phyloP scores from a whole-genome alignment of 2,888 invertebrate genomes.

The Torymus texanus region DNA sequence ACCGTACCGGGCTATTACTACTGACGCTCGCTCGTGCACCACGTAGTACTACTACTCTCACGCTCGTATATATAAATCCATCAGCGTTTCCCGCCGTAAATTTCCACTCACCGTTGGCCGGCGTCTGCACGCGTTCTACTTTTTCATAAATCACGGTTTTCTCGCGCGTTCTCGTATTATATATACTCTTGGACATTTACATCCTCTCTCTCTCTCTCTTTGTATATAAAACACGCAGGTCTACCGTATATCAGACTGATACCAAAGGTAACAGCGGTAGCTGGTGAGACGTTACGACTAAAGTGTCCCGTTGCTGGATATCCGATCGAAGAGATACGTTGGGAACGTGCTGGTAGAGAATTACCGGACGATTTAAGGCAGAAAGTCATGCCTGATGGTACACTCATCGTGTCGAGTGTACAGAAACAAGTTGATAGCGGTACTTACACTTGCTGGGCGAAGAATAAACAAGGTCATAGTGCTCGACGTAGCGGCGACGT shows the following conservation, averaged over 20 bases:
- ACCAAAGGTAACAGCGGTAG: constrained; percentile 88
- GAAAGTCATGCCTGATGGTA: constrained; percentile 84
- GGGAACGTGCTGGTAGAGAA: constrained; percentile 85
- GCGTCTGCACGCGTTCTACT: too few relatives aligned
- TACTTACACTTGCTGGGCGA: constrained; percentile 87
- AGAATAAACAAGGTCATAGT: constrained; percentile 86
- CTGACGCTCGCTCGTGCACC: too few relatives aligned
- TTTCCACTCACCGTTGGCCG: too few relatives aligned
- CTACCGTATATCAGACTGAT: constrained; percentile 87
- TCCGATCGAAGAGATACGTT: constrained; percentile 87
- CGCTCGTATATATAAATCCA: too few relatives aligned
- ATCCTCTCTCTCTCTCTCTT: background rate
- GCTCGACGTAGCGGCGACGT: constrained; percentile 85
- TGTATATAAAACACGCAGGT: constrained; percentile 76
- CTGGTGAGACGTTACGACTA: constrained; percentile 84
- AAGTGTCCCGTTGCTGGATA: constrained; percentile 90
- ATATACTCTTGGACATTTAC: too few relatives aligned
- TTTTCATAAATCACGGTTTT: too few relatives aligned
- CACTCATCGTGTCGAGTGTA: constrained; percentile 84
- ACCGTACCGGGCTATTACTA: too few relatives aligned
- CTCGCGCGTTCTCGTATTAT: too few relatives aligned
- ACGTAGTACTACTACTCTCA: too few relatives aligned
- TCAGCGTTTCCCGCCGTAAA: too few relatives aligned
- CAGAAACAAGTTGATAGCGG: constrained; percentile 86
- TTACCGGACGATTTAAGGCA: constrained; percentile 88